A percentile compares a stretch with the other conserved stretches of the same genome.
phyloP scores from a whole-genome alignment of 2,113 vertebrate species.

The Thunnus thynnus region DNA sequence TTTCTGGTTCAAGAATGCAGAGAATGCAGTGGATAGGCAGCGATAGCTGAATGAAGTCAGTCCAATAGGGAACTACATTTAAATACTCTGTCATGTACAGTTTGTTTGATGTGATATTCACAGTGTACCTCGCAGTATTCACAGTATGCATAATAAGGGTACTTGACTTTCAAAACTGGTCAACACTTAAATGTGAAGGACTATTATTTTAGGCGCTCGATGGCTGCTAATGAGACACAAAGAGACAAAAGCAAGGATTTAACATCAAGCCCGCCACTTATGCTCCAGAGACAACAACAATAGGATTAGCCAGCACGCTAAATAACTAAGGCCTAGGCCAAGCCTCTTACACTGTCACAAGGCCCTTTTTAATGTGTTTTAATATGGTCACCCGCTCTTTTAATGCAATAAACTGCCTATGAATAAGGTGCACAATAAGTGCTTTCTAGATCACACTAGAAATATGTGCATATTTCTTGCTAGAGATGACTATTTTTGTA shows the following conservation, averaged over 20 bases:
- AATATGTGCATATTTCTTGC: background rate
- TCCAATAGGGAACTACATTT: background rate
- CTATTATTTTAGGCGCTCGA: slow-evolving; percentile 41
- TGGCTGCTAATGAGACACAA: slow-evolving; percentile 49
- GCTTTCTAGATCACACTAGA: background rate
- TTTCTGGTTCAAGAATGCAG: slow-evolving; percentile 26
- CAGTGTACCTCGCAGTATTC: background rate
- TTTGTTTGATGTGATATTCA: slow-evolving; percentile 35
- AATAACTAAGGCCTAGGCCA: slow-evolving; percentile 58
- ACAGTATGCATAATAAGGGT: background rate
- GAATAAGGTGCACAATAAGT: background rate
- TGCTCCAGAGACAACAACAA: slow-evolving; percentile 67
- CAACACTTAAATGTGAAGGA: slow-evolving; percentile 36
- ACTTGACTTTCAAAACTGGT: slow-evolving; percentile 45
- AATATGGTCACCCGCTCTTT: slow-evolving; percentile 40
- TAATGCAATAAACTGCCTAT: background rate
- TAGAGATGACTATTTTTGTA: background rate
- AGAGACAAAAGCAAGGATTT: slow-evolving; percentile 66
- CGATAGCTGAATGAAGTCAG: slow-evolving; percentile 8
- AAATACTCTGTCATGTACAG: slow-evolving; percentile 3
- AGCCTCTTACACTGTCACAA: slow-evolving; percentile 65
- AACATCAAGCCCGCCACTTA: slow-evolving; percentile 64
- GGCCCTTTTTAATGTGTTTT: slow-evolving; percentile 51
- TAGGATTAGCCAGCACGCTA: slow-evolving; percentile 70
- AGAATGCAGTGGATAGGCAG: slow-evolving; percentile 25